Conservation (phyloP, 2,797 vertebrate species). For the Tokudaia muenninki region DNA sequence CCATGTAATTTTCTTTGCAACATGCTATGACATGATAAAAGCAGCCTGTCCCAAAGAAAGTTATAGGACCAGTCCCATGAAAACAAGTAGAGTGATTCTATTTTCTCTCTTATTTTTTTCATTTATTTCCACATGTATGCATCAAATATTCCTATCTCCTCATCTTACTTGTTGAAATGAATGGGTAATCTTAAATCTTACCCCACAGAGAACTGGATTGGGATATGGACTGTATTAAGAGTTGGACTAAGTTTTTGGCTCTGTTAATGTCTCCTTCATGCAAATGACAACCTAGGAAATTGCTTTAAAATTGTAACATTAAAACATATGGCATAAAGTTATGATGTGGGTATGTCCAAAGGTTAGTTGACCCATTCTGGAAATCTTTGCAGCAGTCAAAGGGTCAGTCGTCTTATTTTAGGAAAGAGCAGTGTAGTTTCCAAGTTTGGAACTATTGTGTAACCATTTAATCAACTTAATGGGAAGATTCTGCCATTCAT, state of each 20-base stretch:
- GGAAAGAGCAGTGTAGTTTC: constrained; percentile 47
- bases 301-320: constrained; percentile 50
- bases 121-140: not conserved
- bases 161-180: constrained; percentile 50
- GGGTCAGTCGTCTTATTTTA: constrained; percentile 60
- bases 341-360: not conserved
- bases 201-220: constrained; percentile 17
- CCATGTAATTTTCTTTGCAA: not conserved
- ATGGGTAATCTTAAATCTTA: constrained; percentile 53
- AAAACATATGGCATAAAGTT: constrained; percentile 46
- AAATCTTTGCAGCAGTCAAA: constrained; percentile 56
- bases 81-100: not conserved
- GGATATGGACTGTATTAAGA: not conserved
- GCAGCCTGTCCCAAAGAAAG: not conserved
- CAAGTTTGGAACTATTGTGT: constrained; percentile 26
- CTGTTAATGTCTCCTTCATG: constrained; percentile 36
- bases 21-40: not conserved
- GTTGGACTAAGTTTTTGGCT: constrained; percentile 31
- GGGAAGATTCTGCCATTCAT: constrained; percentile 38
- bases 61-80: not conserved
- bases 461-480: constrained; percentile 35
- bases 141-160: constrained; percentile 10
- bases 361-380: not conserved
- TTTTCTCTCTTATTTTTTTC: constrained; percentile 37
- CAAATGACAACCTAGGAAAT: constrained; percentile 68